Evolutionary conservation across 2,888 invertebrate species (phyloP).

Genomic region (Dicyrtomina minuta): DNA sequence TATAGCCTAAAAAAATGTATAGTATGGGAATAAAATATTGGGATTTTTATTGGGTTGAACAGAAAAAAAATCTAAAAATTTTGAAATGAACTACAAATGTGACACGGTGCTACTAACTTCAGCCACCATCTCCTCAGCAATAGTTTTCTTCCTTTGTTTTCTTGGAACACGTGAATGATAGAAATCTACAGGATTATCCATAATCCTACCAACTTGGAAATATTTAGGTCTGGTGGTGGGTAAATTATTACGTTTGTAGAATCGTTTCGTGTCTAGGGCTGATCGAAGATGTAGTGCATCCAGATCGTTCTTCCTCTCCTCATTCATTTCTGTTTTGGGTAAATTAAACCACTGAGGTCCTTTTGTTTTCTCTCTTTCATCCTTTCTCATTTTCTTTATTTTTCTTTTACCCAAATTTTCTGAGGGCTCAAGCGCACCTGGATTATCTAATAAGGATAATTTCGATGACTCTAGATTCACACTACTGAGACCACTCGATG

Average conservation of each 20-base stretch:
- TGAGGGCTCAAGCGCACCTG: slow-evolving; percentile 37
- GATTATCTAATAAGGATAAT: slow-evolving; percentile 24
- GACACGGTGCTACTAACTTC: slow-evolving; percentile 31
- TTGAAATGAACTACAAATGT: not conserved
- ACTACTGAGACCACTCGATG: too few relatives aligned
- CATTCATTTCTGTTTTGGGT: slow-evolving; percentile 83
- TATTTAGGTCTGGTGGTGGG: slow-evolving; percentile 87
- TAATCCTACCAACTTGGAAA: slow-evolving; percentile 74
- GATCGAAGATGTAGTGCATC: slow-evolving; percentile 90
- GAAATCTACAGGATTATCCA: slow-evolving; percentile 84
- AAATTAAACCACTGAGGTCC: slow-evolving; percentile 88
- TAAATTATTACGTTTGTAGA: slow-evolving; percentile 90
- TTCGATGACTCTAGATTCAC: slow-evolving; percentile 31
- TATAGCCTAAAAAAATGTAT: too few relatives aligned
- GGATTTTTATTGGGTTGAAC: too few relatives aligned
- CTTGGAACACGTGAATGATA: slow-evolving; percentile 78
- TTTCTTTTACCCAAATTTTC: slow-evolving; percentile 39
- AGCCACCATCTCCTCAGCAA: slow-evolving; percentile 76
- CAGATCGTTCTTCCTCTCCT: slow-evolving; percentile 83
- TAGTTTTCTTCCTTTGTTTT: slow-evolving; percentile 81
- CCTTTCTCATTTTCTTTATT: slow-evolving; percentile 57
- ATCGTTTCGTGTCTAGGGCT: slow-evolving; percentile 85
- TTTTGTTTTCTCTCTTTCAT: slow-evolving; percentile 75
- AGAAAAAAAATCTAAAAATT: too few relatives aligned
- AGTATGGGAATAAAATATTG: too few relatives aligned